phyloP scores from a whole-genome alignment of 2,113 vertebrate genomes.

The Alligator sinensis region DNA sequence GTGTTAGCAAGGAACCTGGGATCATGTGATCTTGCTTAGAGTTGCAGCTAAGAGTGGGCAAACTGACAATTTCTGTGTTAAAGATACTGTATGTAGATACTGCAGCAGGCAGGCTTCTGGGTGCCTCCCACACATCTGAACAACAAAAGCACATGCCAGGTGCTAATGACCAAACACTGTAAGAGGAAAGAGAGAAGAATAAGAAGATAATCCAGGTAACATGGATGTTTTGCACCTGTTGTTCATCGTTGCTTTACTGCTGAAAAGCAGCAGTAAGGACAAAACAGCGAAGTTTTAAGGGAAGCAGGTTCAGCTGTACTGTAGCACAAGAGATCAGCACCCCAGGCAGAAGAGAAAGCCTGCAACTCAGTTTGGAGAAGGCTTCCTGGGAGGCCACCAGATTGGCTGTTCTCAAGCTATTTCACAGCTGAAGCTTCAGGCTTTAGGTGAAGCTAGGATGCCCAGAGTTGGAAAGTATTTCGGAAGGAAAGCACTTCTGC shows the following conservation, averaged over 20 bases:
- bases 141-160: not conserved
- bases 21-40: too few species aligned
- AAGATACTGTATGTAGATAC: not conserved
- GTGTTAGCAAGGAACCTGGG: too few species aligned
- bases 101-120: not conserved
- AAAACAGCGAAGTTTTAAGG: not conserved
- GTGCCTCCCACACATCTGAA: not conserved
- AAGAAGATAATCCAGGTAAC: not conserved
- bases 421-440: not conserved
- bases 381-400: not conserved
- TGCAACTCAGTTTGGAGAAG: not conserved
- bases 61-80: not conserved
- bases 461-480: not conserved
- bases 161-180: too few species aligned
- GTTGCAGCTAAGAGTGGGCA: not conserved
- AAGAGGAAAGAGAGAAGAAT: not conserved
- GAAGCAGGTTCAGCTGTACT: not conserved
- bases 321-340: not conserved
- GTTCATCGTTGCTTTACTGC: not conserved
- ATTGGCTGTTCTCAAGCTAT: rapidly evolving
- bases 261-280: too few species aligned
- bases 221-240: not conserved
- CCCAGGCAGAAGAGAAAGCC: not conserved
- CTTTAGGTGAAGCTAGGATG: not conserved
- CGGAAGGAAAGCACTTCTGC: not conserved